Conservation (phyloP, 2,888 invertebrate species). For the Himalopsyche kuldschensis region DNA sequence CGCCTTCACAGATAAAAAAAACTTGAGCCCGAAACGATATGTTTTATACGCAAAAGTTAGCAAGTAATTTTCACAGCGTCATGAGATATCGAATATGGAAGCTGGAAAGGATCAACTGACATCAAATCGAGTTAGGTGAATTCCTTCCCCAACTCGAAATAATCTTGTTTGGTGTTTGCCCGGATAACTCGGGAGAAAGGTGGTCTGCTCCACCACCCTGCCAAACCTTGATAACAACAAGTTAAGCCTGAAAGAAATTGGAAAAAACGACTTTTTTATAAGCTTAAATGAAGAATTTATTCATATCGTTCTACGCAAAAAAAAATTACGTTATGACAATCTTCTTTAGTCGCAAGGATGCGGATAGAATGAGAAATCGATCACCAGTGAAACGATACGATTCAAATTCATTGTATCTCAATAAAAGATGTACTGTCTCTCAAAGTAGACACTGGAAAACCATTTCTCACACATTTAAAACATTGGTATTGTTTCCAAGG, state of each 20-base stretch:
- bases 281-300: not conserved
- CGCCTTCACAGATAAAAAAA: not conserved
- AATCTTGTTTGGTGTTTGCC: constrained; percentile 27
- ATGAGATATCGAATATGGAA: constrained; percentile 26
- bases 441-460: not conserved
- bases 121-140: constrained; percentile 36
- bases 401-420: not conserved
- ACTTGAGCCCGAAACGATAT: not conserved
- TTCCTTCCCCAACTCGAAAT: constrained; percentile 28
- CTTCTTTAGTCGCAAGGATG: not conserved
- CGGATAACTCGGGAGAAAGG: not conserved
- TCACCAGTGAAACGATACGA: not conserved
- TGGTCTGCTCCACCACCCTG: not conserved
- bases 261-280: not conserved
- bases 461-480: not conserved
- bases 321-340: not conserved
- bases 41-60: not conserved
- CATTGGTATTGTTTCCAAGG: not conserved
- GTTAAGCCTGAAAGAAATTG: not conserved
- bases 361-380: not conserved
- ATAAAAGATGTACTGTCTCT: not conserved
- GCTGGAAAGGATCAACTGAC: constrained; percentile 27
- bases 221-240: constrained; percentile 18
- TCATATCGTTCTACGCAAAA: not conserved
- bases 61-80: constrained; percentile 4